These are phyloP conservation scores for Pimpla rufipes DNA, from an alignment of 2,888 invertebrate species.

Conservation along the genomic window DNA sequence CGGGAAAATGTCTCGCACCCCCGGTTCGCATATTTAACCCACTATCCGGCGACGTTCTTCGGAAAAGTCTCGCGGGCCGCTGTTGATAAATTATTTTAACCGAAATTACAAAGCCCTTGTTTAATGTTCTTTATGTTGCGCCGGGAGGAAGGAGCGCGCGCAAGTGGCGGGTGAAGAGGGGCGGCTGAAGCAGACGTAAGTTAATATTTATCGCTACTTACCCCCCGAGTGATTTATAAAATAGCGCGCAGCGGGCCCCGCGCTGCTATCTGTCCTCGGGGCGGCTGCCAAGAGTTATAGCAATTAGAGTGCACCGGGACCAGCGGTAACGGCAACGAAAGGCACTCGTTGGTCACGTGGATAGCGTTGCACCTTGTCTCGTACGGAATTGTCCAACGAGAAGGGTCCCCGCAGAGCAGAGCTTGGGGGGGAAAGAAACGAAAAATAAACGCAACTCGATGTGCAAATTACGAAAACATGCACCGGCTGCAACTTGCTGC, in stretches of 20 bases:
- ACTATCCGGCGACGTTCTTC: slow-evolving; percentile 18
- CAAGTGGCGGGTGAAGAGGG: slow-evolving; percentile 10
- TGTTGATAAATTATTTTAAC: slow-evolving; percentile 50
- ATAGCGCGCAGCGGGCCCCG: slow-evolving; percentile 37
- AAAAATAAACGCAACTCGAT: slow-evolving; percentile 18
- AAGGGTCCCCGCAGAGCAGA: slow-evolving; percentile 4
- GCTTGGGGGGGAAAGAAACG: not conserved
- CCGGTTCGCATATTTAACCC: slow-evolving; percentile 2
- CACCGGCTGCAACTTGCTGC: not conserved
- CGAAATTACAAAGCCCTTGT: slow-evolving; percentile 47
- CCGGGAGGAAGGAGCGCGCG: slow-evolving; percentile 2
- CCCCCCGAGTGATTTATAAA: slow-evolving; percentile 69
- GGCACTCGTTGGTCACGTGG: slow-evolving; percentile 47
- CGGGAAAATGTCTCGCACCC: not conserved
- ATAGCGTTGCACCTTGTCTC: slow-evolving; percentile 27
- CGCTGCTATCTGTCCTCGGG: slow-evolving; percentile 63
- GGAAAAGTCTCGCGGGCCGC: not conserved
- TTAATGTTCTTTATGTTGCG: slow-evolving; percentile 52
- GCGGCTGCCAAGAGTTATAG: slow-evolving; percentile 70
- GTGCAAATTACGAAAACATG: slow-evolving; percentile 30
- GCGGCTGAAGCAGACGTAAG: slow-evolving; percentile 64
- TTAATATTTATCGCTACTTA: slow-evolving; percentile 72
- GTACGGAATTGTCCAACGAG: slow-evolving; percentile 44
- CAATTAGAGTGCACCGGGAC: slow-evolving; percentile 71
- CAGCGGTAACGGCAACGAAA: slow-evolving; percentile 41